Base-by-base conservation (phyloP, 2,888 invertebrate genomes). In the Aricia artaxerxes region DNA sequence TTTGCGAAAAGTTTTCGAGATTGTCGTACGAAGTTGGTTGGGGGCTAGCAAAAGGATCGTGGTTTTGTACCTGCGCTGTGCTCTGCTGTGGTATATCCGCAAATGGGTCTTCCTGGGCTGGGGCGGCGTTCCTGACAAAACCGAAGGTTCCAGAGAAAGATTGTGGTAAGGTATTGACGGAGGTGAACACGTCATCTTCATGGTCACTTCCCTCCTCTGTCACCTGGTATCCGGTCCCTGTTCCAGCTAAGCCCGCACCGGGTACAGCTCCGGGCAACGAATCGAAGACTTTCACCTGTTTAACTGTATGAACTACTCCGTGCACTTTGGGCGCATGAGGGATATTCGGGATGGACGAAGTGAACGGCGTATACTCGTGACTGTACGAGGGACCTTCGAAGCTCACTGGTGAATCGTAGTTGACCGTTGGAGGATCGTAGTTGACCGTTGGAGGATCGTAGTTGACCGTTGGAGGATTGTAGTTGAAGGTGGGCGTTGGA, bases 281-380 rank as follows among this genome's bases (percentile, higher is more conserved):
- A 80, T 93, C 93, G 80, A 86, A 93, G 5, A 94, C 92, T 82
- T 95, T 92, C 0, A 93, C 91, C 84, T 94, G 91, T 81, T 92
- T 92, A 2, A 94, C 90, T 7, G 94, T 93, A 80, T 94, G 94
- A 6, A 86, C 85, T 6, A 89, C 83, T 11, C 90, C 90, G 73
- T 84, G 88, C 0, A 90, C 84, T 9, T 87, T 85, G 0, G 89
- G 89, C 1, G 86, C 83, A 73, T 86, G 86, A 7, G 84, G 84
- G 16, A 85, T 82, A n/a, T 84, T 86, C 4, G 88, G 87, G 49
- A 88, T 89, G 0, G 89, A 85, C 0, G 92, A 89, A 1, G 87
- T 84, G 78, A 85, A 88, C 9, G 88, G 83, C 6, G 84, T 86
- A 79, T 88, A 90, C 76, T 92, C 89, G 40, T 90, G 35, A 16